Evolutionary conservation across 1,140 invertebrate genomes (phyloP).

Genomic region (Lepidurus packardi): DNA sequence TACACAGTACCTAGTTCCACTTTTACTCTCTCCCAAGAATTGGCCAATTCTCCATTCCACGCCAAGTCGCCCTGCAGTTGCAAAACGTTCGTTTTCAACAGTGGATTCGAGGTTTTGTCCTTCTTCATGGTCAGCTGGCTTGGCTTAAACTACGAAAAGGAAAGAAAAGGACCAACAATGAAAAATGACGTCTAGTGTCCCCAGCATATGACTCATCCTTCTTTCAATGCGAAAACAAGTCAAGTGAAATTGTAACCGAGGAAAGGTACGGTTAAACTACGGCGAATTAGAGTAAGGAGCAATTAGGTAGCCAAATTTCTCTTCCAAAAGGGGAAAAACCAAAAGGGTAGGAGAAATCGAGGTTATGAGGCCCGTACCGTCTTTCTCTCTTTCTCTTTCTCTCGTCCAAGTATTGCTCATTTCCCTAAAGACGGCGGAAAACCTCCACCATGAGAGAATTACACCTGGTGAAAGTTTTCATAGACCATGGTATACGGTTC

Average conservation of each 20-base stretch:
- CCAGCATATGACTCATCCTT: neutral
- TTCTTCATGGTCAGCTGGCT: conserved; percentile 10
- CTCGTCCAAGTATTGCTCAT: conserved; percentile 5
- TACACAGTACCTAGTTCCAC: conserved; percentile 9
- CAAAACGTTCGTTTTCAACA: conserved; percentile 2
- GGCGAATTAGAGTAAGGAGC: neutral
- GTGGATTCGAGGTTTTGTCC: neutral
- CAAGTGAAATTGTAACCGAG: neutral
- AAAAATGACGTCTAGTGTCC: neutral
- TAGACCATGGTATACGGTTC: conserved; percentile 2
- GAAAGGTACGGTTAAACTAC: neutral
- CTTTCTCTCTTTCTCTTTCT: conserved; percentile 1
- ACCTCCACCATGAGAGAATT: neutral
- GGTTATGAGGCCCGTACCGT: conserved; percentile 4
- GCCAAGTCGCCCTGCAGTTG: neutral
- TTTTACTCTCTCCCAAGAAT: neutral
- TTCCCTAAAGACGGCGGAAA: conserved; percentile 12
- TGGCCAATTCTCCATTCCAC: neutral
- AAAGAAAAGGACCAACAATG: neutral
- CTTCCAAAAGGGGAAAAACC: conserved; percentile 12
- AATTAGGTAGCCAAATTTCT: neutral
- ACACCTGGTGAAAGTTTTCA: neutral
- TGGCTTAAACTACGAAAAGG: neutral
- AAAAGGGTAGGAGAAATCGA: conserved; percentile 21
- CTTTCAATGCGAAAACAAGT: neutral